Percentiles rank a stretch among this genome's conserved stretches.
phyloP scores from a whole-genome alignment of 2,888 invertebrate species.

The Scaptomyza reducta region DNA sequence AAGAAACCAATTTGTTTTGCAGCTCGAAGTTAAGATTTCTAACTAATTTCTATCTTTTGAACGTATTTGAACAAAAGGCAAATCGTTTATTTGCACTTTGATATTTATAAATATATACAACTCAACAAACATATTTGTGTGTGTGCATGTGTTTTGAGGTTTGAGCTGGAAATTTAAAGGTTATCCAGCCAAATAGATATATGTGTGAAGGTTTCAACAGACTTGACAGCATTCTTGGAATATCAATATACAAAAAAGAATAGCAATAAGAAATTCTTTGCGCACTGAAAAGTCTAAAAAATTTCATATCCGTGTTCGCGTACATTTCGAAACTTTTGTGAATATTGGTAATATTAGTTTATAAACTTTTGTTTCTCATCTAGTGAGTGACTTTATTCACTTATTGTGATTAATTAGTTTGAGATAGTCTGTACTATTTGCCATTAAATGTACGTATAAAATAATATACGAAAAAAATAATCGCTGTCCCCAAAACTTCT shows the following conservation, averaged over 20 bases:
- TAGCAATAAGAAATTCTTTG: slow-evolving; percentile 12
- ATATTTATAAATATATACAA: slow-evolving; percentile 1
- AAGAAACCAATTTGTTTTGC: slow-evolving; percentile 28
- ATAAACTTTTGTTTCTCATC: neutral
- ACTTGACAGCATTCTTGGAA: slow-evolving; percentile 25
- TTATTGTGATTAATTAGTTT: neutral
- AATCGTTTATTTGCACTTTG: slow-evolving; percentile 45
- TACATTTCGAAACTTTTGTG: neutral
- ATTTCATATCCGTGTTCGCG: neutral
- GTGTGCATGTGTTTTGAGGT: neutral
- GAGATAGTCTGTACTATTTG: neutral
- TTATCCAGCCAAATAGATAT: slow-evolving; percentile 21
- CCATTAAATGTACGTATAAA: neutral
- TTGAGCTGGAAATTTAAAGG: slow-evolving; percentile 38
- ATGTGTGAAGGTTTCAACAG: slow-evolving; percentile 1
- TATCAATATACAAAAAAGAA: slow-evolving; percentile 16
- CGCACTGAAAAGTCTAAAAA: neutral
- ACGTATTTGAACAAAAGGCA: slow-evolving; percentile 57
- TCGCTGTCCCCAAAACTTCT: slow-evolving; percentile 3
- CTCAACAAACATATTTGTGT: neutral
- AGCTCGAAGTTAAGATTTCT: slow-evolving; percentile 31
- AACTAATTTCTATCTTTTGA: slow-evolving; percentile 47
- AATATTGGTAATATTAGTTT: neutral
- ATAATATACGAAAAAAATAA: neutral
- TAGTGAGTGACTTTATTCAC: too few species aligned